These are phyloP conservation scores for Lates calcarifer DNA, from an alignment of 2,113 vertebrate species.

Conservation along the genomic window DNA sequence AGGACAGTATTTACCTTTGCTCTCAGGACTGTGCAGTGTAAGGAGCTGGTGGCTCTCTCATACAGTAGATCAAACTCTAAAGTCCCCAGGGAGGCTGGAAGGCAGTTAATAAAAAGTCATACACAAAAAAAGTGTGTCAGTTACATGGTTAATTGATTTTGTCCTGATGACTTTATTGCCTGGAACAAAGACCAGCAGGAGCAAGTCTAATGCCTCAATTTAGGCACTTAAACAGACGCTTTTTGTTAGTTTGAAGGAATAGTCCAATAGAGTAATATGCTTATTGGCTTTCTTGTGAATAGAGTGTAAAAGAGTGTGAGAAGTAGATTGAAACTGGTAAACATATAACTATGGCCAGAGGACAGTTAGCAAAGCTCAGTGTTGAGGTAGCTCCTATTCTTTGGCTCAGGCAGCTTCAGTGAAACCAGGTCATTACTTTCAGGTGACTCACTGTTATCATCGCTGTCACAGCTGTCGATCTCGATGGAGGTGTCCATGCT, in stretches of 20 bases:
- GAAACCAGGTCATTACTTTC: constrained; percentile 24
- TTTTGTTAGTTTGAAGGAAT: constrained; percentile 8
- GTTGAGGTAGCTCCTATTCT: constrained; percentile 14
- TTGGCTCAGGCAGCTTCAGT: not conserved
- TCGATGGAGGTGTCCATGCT: constrained; percentile 86
- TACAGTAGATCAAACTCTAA: constrained; percentile 86
- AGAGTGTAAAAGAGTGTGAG: too few relatives aligned
- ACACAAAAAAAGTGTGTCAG: not conserved
- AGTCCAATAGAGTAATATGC: not conserved
- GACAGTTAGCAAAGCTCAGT: not conserved
- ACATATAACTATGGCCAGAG: not conserved
- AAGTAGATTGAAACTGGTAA: too few relatives aligned
- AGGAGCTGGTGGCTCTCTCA: constrained; percentile 83
- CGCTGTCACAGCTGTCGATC: constrained; percentile 87
- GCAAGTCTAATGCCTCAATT: not conserved
- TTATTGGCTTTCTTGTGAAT: not conserved
- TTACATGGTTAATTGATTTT: constrained; percentile 46
- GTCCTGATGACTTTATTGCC: constrained; percentile 37
- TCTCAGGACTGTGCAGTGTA: constrained; percentile 84
- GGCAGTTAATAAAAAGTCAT: constrained; percentile 35
- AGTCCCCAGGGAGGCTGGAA: constrained; percentile 84
- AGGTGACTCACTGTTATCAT: constrained; percentile 86
- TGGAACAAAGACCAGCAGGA: not conserved
- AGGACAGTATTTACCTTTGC: constrained; percentile 79
- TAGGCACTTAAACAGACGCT: not conserved